A percentile compares a stretch with the other conserved stretches of the same genome.
Conservation (phyloP, 2,797 vertebrate species). For the Heterohyrax brucei region DNA sequence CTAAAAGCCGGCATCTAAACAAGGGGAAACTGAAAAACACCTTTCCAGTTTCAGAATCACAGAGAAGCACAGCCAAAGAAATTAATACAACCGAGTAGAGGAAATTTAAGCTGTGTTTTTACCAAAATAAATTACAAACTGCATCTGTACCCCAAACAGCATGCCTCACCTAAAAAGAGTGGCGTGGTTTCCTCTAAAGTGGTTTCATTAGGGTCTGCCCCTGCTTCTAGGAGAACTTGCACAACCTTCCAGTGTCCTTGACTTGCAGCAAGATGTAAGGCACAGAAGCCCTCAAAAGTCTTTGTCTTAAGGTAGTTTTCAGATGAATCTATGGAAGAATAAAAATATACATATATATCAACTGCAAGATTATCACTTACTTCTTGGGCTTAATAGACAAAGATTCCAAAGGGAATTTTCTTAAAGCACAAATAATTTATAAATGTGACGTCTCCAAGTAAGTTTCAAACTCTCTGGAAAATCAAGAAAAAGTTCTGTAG, state of each 20-base stretch:
- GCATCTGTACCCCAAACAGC: slow-evolving; percentile 30
- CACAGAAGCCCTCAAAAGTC: slow-evolving; percentile 95
- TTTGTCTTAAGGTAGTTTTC: slow-evolving; percentile 91
- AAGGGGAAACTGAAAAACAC: slow-evolving; percentile 20
- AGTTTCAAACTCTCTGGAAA: slow-evolving; percentile 53
- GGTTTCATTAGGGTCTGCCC: slow-evolving; percentile 92
- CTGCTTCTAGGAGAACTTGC: slow-evolving; percentile 92
- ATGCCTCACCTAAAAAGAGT: slow-evolving; percentile 94
- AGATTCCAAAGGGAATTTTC: slow-evolving; percentile 46
- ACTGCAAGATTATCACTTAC: background rate
- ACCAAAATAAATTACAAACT: background rate
- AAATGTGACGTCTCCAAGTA: background rate
- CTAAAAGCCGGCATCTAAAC: background rate
- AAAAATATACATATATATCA: background rate
- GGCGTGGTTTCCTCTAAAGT: slow-evolving; percentile 94
- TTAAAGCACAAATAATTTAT: slow-evolving; percentile 41
- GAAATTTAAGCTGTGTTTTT: slow-evolving; percentile 37
- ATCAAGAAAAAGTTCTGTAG: background rate
- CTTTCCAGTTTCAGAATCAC: slow-evolving; percentile 61
- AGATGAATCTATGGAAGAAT: slow-evolving; percentile 87
- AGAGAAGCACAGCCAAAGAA: slow-evolving; percentile 17
- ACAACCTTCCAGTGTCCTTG: slow-evolving; percentile 91
- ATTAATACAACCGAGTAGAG: background rate
- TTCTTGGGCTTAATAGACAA: slow-evolving; percentile 63
- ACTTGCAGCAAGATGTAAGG: slow-evolving; percentile 94